These are phyloP conservation scores for Apus apus DNA, from an alignment of 2,113 vertebrate genomes.

Conservation along the genomic window DNA sequence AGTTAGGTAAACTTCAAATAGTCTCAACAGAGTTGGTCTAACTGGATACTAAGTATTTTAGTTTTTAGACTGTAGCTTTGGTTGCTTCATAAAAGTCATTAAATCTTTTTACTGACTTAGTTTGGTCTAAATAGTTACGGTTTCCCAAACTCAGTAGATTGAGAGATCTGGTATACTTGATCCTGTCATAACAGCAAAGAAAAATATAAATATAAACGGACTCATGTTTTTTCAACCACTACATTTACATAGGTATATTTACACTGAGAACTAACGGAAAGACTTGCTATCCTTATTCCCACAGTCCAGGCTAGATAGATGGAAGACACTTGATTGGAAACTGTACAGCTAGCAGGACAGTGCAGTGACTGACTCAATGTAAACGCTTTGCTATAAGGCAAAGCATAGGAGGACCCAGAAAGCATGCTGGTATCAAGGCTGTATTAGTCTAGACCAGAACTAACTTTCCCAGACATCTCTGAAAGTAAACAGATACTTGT, in stretches of 20 bases:
- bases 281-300: not conserved
- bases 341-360: not conserved
- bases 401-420: not conserved
- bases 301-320: not conserved
- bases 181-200: not conserved
- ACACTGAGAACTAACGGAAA: not conserved
- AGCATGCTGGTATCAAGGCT: not conserved
- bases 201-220: rapidly evolving
- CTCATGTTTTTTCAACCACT: not conserved
- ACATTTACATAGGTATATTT: not conserved
- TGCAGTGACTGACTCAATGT: not conserved
- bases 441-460: not conserved
- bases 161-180: not conserved
- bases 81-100: not conserved
- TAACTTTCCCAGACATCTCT: not conserved
- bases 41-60: not conserved
- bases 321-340: not conserved
- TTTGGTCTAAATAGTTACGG: not conserved
- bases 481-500: not conserved
- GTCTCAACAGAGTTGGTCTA: not conserved
- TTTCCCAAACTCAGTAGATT: not conserved
- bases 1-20: not conserved
- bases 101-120: not conserved
- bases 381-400: not conserved
- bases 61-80: not conserved